Conservation (phyloP, 2,113 vertebrate species). For the Misgurnus mizolepis region DNA sequence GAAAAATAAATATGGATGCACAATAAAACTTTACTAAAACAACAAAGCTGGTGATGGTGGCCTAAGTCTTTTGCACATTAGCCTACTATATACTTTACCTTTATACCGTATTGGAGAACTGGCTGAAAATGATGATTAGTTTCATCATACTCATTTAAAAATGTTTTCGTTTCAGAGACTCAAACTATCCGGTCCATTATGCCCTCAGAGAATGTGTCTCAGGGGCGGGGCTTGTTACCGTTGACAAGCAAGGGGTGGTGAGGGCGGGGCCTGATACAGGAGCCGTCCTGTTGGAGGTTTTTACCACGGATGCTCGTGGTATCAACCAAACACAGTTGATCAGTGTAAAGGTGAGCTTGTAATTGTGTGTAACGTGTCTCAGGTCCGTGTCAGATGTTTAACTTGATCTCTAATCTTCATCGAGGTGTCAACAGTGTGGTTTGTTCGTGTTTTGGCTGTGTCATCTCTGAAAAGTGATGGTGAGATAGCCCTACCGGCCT, state of each 20-base stretch:
- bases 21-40: too few relatives aligned
- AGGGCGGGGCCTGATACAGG: slow-evolving; percentile 68
- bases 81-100: too few relatives aligned
- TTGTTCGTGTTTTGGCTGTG: slow-evolving; percentile 63
- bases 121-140: background rate
- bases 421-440: slow-evolving; percentile 72
- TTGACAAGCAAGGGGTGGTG: slow-evolving; percentile 63
- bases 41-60: too few relatives aligned
- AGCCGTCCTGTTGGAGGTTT: slow-evolving; percentile 71
- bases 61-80: too few relatives aligned
- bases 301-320: slow-evolving; percentile 70
- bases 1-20: too few relatives aligned
- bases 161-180: slow-evolving; percentile 62
- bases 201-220: slow-evolving; percentile 67
- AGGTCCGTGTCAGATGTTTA: background rate
- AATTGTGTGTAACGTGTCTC: background rate
- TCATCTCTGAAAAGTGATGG: slow-evolving; percentile 58
- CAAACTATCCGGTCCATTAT: slow-evolving; percentile 63
- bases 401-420: background rate
- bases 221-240: slow-evolving; percentile 68
- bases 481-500: slow-evolving; percentile 57
- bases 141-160: background rate
- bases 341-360: slow-evolving; percentile 53
- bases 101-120: background rate
- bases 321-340: slow-evolving; percentile 73